Conservation (phyloP, 2,888 invertebrate genomes). For the Drosophila histrio region DNA sequence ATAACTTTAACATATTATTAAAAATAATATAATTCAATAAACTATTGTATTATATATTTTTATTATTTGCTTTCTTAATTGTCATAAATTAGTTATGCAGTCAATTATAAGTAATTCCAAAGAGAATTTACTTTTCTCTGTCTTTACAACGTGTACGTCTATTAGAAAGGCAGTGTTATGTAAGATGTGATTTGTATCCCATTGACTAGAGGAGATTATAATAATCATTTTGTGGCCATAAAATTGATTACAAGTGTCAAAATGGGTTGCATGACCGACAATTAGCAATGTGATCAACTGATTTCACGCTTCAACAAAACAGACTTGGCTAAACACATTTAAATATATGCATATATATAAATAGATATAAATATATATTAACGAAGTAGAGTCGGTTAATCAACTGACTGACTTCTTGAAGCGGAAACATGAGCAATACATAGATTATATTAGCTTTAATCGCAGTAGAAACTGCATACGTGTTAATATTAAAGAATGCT, state of each 20-base stretch:
- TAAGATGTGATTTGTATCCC: background rate
- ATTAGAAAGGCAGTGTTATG: background rate
- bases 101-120: background rate
- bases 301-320: constrained; percentile 27
- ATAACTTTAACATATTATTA: background rate
- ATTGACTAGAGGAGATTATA: constrained; percentile 1
- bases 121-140: background rate
- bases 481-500: constrained; percentile 5
- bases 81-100: background rate
- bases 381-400: background rate
- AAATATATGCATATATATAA: background rate
- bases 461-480: constrained; percentile 26
- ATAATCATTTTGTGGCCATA: constrained; percentile 19
- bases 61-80: background rate
- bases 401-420: background rate
- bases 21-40: background rate
- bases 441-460: background rate
- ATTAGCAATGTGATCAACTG: constrained; percentile 28
- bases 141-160: background rate
- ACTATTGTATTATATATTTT: background rate
- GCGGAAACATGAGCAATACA: background rate
- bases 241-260: constrained; percentile 29
- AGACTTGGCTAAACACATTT: constrained; percentile 10
- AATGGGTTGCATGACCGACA: constrained; percentile 28
- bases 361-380: background rate